Evolutionary conservation across 2,888 invertebrate species (phyloP).

Genomic region (Heliconius charithonia): DNA sequence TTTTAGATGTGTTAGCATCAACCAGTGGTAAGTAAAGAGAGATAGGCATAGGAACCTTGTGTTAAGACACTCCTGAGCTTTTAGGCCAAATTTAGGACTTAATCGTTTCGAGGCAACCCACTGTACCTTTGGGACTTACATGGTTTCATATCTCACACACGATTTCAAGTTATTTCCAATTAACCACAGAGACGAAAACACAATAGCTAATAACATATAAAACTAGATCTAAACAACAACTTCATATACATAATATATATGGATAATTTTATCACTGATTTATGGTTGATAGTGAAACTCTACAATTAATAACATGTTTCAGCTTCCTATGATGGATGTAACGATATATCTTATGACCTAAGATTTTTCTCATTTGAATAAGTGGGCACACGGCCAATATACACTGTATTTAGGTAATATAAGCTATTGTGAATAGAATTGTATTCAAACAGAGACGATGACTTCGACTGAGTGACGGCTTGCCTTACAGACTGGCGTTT

Average conservation of each 20-base stretch:
- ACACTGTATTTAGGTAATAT: constrained; percentile 42
- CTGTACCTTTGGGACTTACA: not conserved
- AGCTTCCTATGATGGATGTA: constrained; percentile 30
- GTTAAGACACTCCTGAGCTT: no score
- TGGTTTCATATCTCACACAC: not conserved
- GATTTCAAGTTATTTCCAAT: no score
- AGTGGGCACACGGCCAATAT: constrained; percentile 50
- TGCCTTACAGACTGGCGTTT: constrained; percentile 4
- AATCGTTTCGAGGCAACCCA: no score
- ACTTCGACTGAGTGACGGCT: constrained; percentile 26
- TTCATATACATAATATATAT: not conserved
- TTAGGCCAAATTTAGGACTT: no score
- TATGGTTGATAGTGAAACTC: constrained; percentile 12
- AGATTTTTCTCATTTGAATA: constrained; percentile 38
- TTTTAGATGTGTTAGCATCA: no score
- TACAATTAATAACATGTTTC: constrained; percentile 30
- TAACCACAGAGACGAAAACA: no score
- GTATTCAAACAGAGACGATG: constrained; percentile 42
- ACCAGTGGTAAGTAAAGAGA: not conserved
- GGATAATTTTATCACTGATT: constrained; percentile 7
- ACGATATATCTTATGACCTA: constrained; percentile 38
- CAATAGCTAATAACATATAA: no score
- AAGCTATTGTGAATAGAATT: constrained; percentile 40
- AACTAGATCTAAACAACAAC: no score
- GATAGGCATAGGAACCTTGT: no score